Conservation (phyloP, 2,888 invertebrate species). For the Cheilosia variabilis region DNA sequence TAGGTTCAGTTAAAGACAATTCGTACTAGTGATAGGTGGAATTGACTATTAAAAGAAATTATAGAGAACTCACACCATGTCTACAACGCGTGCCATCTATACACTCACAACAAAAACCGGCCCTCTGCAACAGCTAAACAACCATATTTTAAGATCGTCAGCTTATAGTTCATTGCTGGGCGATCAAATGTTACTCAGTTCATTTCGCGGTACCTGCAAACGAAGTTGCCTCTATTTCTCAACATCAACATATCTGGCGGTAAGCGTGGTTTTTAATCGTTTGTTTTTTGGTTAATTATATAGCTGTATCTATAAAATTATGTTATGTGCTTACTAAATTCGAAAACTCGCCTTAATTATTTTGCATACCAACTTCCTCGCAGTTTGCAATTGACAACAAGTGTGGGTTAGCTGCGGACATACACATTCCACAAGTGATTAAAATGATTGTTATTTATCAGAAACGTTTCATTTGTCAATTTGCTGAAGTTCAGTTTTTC, state of each 20-base stretch:
- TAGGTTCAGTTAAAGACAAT: constrained; percentile 23
- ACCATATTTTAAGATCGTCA: constrained; percentile 14
- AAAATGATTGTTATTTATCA: neutral
- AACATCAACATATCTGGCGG: constrained; percentile 43
- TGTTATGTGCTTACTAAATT: neutral
- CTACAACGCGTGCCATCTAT: constrained; percentile 62
- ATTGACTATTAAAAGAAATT: neutral
- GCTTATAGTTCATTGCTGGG: constrained; percentile 3
- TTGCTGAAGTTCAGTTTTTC: neutral
- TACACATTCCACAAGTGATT: neutral
- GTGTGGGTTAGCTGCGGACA: neutral
- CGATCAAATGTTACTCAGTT: constrained; percentile 10
- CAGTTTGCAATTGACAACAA: too few relatives aligned
- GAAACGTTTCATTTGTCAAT: neutral
- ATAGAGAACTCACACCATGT: constrained; percentile 35
- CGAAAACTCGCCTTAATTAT: too few relatives aligned
- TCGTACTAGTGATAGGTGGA: constrained; percentile 21
- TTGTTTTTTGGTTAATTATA: neutral
- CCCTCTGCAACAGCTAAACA: constrained; percentile 15
- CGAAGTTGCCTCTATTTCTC: constrained; percentile 35
- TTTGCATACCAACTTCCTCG: too few relatives aligned
- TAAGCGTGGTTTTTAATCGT: constrained; percentile 29
- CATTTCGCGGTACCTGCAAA: neutral
- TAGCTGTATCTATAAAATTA: neutral
- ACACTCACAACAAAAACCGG: constrained; percentile 43